Evolutionary conservation across 2,888 invertebrate species (phyloP).

Genomic region (Rhagonycha fulva): DNA sequence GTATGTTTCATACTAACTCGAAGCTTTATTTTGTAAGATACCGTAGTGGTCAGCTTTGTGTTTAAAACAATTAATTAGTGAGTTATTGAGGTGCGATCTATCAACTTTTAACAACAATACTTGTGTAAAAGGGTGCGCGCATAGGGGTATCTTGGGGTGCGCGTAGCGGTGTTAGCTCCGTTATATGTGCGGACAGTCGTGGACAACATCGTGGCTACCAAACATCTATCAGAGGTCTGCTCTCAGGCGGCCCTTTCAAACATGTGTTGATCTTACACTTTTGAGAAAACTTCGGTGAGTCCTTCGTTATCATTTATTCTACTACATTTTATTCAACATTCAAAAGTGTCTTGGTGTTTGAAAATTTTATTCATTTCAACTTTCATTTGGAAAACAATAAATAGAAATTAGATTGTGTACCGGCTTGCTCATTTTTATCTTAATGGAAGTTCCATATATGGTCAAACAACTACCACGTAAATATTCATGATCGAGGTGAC

Average conservation of each 20-base stretch:
- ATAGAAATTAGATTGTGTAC: neutral
- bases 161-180: constrained; percentile 44
- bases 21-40: constrained; percentile 16
- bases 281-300: constrained; percentile 54
- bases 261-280: constrained; percentile 53
- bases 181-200: constrained; percentile 49
- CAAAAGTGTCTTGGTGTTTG: neutral
- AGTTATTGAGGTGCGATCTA: constrained; percentile 40
- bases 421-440: neutral
- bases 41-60: constrained; percentile 16
- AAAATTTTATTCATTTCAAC: neutral
- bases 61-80: constrained; percentile 21
- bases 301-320: neutral
- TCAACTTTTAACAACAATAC: constrained; percentile 48
- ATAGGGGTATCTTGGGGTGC: constrained; percentile 38
- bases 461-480: neutral
- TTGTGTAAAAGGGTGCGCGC: constrained; percentile 43
- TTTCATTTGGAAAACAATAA: neutral
- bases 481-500: neutral
- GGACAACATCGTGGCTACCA: constrained; percentile 54
- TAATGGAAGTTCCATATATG: neutral
- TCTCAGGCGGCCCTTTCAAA: constrained; percentile 52
- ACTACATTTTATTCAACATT: neutral
- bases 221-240: constrained; percentile 54
- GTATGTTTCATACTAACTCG: constrained; percentile 32